phyloP scores from a whole-genome alignment of 2,797 vertebrate species.

The Orientallactaga sibirica region DNA sequence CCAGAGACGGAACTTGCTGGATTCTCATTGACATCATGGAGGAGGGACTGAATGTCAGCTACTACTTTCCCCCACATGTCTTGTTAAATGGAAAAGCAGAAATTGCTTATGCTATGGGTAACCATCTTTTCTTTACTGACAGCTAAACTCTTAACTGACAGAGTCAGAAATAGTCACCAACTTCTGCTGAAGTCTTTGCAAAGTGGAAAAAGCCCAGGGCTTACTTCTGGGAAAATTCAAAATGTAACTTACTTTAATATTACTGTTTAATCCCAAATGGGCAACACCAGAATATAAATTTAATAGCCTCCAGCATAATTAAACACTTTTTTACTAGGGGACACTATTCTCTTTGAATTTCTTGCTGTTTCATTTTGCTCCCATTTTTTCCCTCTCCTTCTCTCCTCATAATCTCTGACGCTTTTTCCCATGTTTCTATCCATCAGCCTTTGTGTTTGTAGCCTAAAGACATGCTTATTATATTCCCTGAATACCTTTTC shows the following conservation, averaged over 20 bases:
- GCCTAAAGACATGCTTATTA: neutral
- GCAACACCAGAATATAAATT: neutral
- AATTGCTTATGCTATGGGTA: neutral
- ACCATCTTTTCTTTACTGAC: neutral
- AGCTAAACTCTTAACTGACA: slow-evolving; percentile 6
- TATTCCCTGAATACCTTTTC: neutral
- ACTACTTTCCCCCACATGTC: neutral
- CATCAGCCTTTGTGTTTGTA: neutral
- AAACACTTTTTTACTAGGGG: neutral
- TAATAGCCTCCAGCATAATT: neutral
- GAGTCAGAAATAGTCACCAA: neutral
- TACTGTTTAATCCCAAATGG: neutral
- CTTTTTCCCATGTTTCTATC: neutral
- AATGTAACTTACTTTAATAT: neutral
- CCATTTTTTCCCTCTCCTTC: neutral
- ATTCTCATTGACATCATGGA: no score
- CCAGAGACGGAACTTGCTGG: no score
- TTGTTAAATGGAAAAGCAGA: neutral
- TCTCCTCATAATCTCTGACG: neutral
- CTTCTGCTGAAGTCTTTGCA: neutral
- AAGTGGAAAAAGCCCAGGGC: neutral
- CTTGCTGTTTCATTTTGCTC: neutral
- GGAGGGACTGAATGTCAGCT: neutral
- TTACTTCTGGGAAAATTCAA: neutral
- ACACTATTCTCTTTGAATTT: neutral